These are phyloP conservation scores for Cepaea hortensis DNA, from an alignment of 2,888 invertebrate genomes.

Conservation along the genomic window DNA sequence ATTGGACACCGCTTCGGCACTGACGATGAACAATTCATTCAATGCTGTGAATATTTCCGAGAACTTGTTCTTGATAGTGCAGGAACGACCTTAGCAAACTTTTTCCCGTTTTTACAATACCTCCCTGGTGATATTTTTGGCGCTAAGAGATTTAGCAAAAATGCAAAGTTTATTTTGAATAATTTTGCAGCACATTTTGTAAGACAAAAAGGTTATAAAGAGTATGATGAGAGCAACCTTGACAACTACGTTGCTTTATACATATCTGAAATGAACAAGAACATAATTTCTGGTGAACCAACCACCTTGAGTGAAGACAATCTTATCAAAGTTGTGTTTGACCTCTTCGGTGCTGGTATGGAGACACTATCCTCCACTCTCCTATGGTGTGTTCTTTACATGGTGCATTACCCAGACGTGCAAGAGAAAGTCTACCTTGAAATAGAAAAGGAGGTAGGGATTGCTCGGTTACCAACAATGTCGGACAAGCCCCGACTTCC, in stretches of 20 bases:
- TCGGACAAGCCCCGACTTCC: not conserved
- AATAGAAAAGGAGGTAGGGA: constrained; percentile 71
- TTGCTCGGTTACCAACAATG: constrained; percentile 48
- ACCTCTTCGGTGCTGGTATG: constrained; percentile 66
- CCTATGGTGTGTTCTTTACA: constrained; percentile 87
- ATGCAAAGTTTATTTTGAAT: not conserved
- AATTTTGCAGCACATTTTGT: not conserved
- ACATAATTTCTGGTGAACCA: not conserved
- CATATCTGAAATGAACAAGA: not conserved
- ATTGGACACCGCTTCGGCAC: not conserved
- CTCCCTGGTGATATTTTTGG: not conserved
- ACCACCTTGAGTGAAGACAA: not conserved
- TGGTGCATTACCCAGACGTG: constrained; percentile 85
- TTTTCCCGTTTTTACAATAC: not conserved
- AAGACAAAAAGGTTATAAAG: constrained; percentile 10
- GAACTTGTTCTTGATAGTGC: not conserved
- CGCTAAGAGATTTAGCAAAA: not conserved
- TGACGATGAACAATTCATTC: not conserved
- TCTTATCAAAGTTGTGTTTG: constrained; percentile 47
- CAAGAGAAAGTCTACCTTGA: constrained; percentile 55
- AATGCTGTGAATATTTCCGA: not conserved
- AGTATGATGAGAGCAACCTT: constrained; percentile 20
- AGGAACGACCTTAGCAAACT: not conserved
- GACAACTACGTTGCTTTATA: constrained; percentile 15
- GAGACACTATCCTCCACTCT: constrained; percentile 90